Conservation (phyloP, 2,113 vertebrate genomes). For the Campylomormyrus numenius region DNA sequence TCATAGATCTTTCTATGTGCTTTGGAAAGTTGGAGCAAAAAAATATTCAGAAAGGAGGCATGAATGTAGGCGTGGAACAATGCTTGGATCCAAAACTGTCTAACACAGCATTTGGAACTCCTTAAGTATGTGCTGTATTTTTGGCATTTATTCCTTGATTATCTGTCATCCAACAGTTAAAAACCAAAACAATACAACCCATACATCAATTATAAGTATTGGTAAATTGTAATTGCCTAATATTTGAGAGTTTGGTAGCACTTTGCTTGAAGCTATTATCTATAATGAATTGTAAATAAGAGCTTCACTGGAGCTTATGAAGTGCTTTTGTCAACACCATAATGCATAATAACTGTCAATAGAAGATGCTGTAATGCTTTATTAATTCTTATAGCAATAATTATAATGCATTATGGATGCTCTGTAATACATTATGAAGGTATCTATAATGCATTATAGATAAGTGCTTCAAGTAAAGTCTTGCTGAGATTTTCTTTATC, state of each 20-base stretch:
- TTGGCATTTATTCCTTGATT: not conserved
- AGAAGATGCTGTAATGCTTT: not conserved
- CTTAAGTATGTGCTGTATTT: not conserved
- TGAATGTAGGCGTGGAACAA: not conserved
- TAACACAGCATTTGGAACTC: constrained; percentile 5
- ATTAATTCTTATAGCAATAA: not conserved
- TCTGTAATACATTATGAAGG: not conserved
- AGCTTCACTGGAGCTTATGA: not conserved
- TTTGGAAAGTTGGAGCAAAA: not conserved
- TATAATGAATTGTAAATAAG: not conserved
- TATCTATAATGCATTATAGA: not conserved
- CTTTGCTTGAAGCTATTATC: not conserved
- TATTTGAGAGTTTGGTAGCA: not conserved
- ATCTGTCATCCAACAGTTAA: constrained; percentile 5
- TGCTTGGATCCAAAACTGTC: not conserved
- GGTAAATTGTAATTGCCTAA: not conserved
- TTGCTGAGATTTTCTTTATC: not conserved
- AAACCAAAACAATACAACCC: not conserved
- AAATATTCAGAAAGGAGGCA: not conserved
- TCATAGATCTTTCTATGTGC: not conserved
- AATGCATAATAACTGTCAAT: not conserved
- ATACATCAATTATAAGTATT: not conserved
- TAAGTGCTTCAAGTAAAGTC: not conserved
- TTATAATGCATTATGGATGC: not conserved
- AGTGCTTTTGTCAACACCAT: not conserved